Base-by-base conservation (phyloP, 2,113 vertebrate genomes). In the Todiramphus chloris region DNA sequence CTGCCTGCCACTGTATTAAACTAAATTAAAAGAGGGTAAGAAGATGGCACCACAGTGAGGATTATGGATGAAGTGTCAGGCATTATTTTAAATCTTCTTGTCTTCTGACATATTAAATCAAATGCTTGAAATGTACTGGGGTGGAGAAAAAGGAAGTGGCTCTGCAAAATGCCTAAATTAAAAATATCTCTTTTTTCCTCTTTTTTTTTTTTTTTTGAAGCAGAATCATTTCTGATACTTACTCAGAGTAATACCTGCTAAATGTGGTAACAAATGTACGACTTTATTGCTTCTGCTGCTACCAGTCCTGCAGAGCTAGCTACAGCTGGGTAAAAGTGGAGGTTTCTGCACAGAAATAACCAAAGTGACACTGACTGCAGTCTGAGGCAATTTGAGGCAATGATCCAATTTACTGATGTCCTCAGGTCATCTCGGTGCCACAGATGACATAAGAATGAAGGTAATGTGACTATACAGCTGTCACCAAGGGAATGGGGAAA, bases 51-150 rank as follows among this genome's bases (percentile, higher is more conserved):
- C 18, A 62, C 24, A 41, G 51, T 68, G 44, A 92, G 68, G 46
- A 83, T 83, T 95, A 94, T 68, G 73, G 41, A 93, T 83, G 60
- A 72, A 44, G 10, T 92, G 76, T 60, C 89, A 96, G 60, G 37
- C 17, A 73, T 77, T 95, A 79, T 96, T 94, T 94, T 87, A 93
- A 84, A 82, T 75, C 74, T 78, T 80, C 70, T 74, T 83, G 43
- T 95, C 56, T 93, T 91, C 66, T 90, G 78, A 91, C 84, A 86
- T 18, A 20, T 86, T 66, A 83, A 83, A 95, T 85, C 31, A 87
- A 62, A 74, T 59, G 70, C 43, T 83, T 75, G 46, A 86, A 78
- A 93, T 15, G 72, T 91, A 55, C 16, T 86, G 83, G 3, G 10
- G 43, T 4, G 4, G 19, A 70, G 28, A 92, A 70, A 8, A 83